These are phyloP conservation scores for Prunella himalayana DNA, from an alignment of 2,113 vertebrate species.

Conservation along the genomic window DNA sequence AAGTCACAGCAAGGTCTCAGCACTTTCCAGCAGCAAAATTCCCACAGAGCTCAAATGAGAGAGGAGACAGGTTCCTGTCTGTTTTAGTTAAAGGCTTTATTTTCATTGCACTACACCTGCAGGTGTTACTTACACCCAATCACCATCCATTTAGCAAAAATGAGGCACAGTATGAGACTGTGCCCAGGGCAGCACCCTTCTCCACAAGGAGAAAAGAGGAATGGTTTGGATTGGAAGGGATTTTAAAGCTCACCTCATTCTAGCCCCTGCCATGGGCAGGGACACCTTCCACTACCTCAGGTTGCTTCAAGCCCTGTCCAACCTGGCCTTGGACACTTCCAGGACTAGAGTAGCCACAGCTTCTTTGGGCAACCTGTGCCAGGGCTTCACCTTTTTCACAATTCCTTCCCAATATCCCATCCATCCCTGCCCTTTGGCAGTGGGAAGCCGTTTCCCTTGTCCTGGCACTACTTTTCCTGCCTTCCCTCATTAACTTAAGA, in stretches of 20 bases:
- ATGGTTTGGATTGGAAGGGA: not conserved
- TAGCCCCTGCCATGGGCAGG: not conserved
- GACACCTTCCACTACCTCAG: not conserved
- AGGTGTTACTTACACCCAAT: not conserved
- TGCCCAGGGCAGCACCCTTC: not conserved
- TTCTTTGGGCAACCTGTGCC: not conserved
- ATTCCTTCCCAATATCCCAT: not conserved
- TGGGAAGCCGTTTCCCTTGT: not conserved
- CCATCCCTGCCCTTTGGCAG: not conserved
- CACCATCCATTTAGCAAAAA: not conserved
- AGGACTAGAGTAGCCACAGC: not conserved
- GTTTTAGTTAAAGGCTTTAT: not conserved
- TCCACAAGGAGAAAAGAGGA: accelerated
- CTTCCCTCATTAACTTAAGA: not conserved
- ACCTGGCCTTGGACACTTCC: not conserved
- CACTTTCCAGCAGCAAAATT: not conserved
- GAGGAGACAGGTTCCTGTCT: not conserved
- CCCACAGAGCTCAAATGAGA: not conserved
- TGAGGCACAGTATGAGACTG: not conserved
- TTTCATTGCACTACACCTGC: not conserved
- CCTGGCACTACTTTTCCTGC: not conserved
- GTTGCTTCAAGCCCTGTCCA: accelerated
- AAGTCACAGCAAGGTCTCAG: not conserved
- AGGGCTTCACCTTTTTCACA: accelerated
- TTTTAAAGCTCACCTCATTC: not conserved